Evolutionary conservation across 1,140 invertebrate species (phyloP).

Genomic region (Brachionus calyciflorus): DNA sequence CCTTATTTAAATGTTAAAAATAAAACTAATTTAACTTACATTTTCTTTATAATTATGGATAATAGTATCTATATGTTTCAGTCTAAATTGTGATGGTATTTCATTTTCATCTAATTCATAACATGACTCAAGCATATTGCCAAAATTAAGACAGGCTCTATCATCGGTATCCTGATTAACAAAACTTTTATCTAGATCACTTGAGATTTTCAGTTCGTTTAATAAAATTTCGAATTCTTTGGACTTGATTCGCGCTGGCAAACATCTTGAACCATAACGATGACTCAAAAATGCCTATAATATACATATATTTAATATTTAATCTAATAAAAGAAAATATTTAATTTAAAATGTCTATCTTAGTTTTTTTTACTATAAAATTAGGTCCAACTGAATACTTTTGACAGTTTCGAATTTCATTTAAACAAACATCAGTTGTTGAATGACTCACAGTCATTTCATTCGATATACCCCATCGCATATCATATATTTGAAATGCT

Average conservation of each 20-base stretch:
- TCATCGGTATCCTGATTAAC: neutral
- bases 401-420: conserved; percentile 46
- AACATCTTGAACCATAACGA: conserved; percentile 94
- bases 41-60: conserved; percentile 1
- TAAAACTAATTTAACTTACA: neutral
- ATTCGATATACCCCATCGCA: conserved; percentile 49
- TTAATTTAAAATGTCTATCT: no score
- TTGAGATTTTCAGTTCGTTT: neutral
- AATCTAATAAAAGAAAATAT: neutral
- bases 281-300: conserved; percentile 62
- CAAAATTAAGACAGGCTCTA: neutral
- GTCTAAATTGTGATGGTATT: neutral
- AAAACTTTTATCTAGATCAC: neutral
- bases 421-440: conserved; percentile 40
- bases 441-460: conserved; percentile 46
- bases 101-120: conserved; percentile 43
- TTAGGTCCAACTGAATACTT: conserved; percentile 36
- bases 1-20: neutral
- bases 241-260: conserved; percentile 76
- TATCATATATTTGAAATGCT: conserved; percentile 84
- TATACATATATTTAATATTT: neutral
- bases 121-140: conserved; percentile 16
- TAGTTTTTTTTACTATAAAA: conserved; percentile 47
- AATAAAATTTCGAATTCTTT: neutral
- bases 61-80: neutral